Evolutionary conservation across 2,113 vertebrate genomes (phyloP).

Genomic region (Atlantisia rogersi): DNA sequence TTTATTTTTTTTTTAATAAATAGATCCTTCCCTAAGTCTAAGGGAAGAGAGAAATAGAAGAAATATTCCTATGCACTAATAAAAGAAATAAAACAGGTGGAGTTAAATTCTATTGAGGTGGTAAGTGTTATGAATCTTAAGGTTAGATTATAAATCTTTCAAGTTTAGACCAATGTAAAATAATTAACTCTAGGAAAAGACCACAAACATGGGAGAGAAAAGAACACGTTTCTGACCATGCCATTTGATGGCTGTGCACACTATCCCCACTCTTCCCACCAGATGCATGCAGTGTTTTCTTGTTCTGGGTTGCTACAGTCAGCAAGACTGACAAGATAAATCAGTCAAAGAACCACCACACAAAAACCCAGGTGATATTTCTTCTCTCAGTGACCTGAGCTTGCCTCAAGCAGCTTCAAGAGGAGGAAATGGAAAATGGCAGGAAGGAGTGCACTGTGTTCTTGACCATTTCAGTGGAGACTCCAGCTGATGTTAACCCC

Average conservation of each 20-base stretch:
- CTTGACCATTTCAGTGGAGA: neutral
- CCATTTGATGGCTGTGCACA: neutral
- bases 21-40: neutral
- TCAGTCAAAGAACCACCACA: neutral
- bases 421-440: neutral
- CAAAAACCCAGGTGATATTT: neutral
- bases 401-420: neutral
- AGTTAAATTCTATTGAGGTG: neutral
- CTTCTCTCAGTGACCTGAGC: neutral
- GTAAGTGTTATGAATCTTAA: neutral
- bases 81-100: neutral
- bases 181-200: neutral
- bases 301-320: neutral
- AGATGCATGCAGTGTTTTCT: neutral
- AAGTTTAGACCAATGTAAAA: neutral
- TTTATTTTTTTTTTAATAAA: neutral
- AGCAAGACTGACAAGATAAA: neutral
- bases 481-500: rapidly evolving
- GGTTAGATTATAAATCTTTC: neutral
- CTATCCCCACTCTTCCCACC: neutral
- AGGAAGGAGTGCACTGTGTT: neutral
- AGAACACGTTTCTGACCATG: neutral
- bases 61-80: neutral
- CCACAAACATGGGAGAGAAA: neutral
- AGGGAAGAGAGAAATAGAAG: neutral